Base-by-base conservation (phyloP, 2,113 vertebrate genomes). In the Scartelaos histophorus region DNA sequence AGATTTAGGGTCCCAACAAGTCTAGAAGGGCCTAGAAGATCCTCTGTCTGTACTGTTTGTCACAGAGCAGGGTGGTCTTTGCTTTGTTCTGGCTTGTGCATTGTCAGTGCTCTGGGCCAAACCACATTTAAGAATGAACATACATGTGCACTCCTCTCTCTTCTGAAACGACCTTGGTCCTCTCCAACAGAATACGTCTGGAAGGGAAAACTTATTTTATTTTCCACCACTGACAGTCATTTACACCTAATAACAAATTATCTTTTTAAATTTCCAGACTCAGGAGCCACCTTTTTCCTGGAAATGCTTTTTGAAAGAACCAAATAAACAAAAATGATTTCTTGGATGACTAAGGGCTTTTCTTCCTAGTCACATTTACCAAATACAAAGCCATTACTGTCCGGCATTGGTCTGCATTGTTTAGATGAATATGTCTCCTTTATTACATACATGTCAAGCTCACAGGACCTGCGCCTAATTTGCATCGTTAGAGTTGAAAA, bases 401-500 rank as follows among this genome's bases (percentile, higher is more conserved):
- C 76, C 84, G 85, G 82, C 84, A 90, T 92, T 94, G 91, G 92
- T 80, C 60, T 19, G 78, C 80, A 88, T 91, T 92, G 62, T 78
- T 57, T 84, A 78, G 85, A 89, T 93, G 89, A 91, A 85, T 76
- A 79, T 92, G 93, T 93, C 93, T 92, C 91, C 87, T 90, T 93
- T 92, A 93, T 94, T 94, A 93, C 78, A 87, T 79, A 67, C 85
- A 94, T 92, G 92, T 94, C 94, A 93, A 80, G 90, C 85, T 81
- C 77, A 12, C 83, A 90, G 88, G 75, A 92, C 88, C 90, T 91
- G 78, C 83, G 66, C 86, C 89, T 90, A 95, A 94, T 95, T 96
- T 91, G 90, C 93, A 91, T 92, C 93, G 92, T 95, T 94, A 93
- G 74, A 66, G 69, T 78, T 77, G 71, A 72, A 85, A 93, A 93